Evolutionary conservation across 2,113 vertebrate species (phyloP).

Genomic region (Echinops telfairi): DNA sequence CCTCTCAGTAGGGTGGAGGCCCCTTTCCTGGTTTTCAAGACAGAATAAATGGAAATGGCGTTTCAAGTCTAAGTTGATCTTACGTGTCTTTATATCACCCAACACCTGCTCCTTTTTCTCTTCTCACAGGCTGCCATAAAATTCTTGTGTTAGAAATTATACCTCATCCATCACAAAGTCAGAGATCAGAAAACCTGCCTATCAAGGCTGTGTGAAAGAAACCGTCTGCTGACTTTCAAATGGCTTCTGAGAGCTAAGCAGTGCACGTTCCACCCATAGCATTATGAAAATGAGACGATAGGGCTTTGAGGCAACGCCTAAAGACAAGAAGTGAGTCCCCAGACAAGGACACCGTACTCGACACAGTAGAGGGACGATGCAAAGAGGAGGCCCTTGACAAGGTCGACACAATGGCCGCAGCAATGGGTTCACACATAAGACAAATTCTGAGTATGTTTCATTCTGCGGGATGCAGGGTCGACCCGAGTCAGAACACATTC

Average conservation of each 20-base stretch:
- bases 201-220: conserved; percentile 31
- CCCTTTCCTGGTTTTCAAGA: conserved; percentile 64
- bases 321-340: neutral
- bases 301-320: neutral
- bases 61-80: conserved; percentile 71
- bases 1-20: neutral
- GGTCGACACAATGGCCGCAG: too few relatives aligned
- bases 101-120: conserved; percentile 68
- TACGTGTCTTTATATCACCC: conserved; percentile 42
- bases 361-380: too few relatives aligned
- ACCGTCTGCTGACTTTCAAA: conserved; percentile 31
- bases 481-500: too few relatives aligned
- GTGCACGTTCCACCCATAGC: neutral
- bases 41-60: conserved; percentile 42
- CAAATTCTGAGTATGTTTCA: too few relatives aligned
- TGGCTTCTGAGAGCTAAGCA: conserved; percentile 18
- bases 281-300: neutral
- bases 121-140: conserved; percentile 17
- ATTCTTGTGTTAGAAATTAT: conserved; percentile 66
- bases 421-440: too few relatives aligned
- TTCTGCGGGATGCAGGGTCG: neutral
- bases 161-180: conserved; percentile 60
- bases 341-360: too few relatives aligned
- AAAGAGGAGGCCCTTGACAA: too few relatives aligned
- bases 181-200: conserved; percentile 61